These are phyloP conservation scores for Junonia oenone DNA, from an alignment of 2,888 invertebrate species.

Conservation along the genomic window DNA sequence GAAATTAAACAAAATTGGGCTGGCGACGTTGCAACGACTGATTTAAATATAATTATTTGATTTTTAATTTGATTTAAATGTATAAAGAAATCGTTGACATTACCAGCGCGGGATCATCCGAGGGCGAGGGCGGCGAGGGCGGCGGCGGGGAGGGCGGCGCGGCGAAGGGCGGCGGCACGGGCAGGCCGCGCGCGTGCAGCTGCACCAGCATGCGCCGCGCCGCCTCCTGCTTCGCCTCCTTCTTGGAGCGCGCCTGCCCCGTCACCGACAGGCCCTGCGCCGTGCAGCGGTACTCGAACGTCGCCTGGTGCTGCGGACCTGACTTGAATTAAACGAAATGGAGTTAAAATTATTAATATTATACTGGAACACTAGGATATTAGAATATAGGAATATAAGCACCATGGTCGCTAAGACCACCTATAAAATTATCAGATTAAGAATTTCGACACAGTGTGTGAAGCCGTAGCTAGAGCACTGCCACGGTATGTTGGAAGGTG, in stretches of 20 bases:
- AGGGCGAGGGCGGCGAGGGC: conserved; percentile 20
- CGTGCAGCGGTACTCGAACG: conserved; percentile 68
- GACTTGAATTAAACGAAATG: conserved; percentile 37
- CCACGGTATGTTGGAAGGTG: too few relatives aligned
- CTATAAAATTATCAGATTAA: too few relatives aligned
- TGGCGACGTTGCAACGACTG: too few relatives aligned
- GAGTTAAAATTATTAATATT: neutral
- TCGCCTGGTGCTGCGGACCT: conserved; percentile 56
- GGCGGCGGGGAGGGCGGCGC: conserved; percentile 14
- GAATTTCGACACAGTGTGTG: too few relatives aligned
- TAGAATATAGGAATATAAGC: too few relatives aligned
- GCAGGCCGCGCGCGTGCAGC: conserved; percentile 50
- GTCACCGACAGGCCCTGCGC: conserved; percentile 49
- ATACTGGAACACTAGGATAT: neutral
- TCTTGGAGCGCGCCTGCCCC: conserved; percentile 72
- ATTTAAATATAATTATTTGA: too few relatives aligned
- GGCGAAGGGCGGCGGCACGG: conserved; percentile 47
- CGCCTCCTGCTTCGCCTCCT: conserved; percentile 81
- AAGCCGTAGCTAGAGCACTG: too few relatives aligned
- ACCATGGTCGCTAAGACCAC: too few relatives aligned
- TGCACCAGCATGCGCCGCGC: conserved; percentile 67
- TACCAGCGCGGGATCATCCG: conserved; percentile 29
- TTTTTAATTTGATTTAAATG: too few relatives aligned
- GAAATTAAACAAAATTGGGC: too few relatives aligned
- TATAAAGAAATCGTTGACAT: too few relatives aligned